Conservation (phyloP, 2,797 vertebrate species). For the Monodelphis domestica region DNA sequence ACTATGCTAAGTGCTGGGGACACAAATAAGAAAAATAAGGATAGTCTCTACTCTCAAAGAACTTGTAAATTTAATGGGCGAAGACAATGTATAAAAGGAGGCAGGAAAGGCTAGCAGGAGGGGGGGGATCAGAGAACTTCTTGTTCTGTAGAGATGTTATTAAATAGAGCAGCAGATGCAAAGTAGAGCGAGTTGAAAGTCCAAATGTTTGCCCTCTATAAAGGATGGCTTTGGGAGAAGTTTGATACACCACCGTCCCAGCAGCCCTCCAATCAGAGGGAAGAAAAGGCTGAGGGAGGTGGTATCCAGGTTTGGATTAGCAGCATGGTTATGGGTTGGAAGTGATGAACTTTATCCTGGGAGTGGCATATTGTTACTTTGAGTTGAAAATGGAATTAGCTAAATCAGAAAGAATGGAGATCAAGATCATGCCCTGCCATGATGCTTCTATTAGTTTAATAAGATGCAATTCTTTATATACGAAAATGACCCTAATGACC, state of each 20-base stretch:
- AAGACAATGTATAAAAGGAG: background rate
- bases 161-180: background rate
- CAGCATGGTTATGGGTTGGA: background rate
- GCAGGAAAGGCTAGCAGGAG: background rate
- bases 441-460: background rate
- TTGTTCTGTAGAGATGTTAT: background rate
- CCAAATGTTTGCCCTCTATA: background rate
- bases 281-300: background rate
- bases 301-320: background rate
- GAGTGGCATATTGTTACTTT: background rate
- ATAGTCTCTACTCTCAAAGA: background rate
- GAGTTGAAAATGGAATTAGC: background rate
- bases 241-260: background rate
- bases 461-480: background rate
- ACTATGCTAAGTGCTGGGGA: background rate
- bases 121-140: background rate
- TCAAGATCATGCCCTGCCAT: background rate
- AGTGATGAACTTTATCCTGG: background rate
- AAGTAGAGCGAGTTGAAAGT: background rate
- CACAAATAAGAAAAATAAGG: background rate
- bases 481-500: background rate
- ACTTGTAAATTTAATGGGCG: background rate
- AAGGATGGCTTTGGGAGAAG: background rate
- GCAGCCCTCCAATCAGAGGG: background rate
- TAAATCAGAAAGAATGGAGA: background rate